These are phyloP conservation scores for Campoplex nolae DNA, from an alignment of 2,888 invertebrate genomes.

Conservation along the genomic window DNA sequence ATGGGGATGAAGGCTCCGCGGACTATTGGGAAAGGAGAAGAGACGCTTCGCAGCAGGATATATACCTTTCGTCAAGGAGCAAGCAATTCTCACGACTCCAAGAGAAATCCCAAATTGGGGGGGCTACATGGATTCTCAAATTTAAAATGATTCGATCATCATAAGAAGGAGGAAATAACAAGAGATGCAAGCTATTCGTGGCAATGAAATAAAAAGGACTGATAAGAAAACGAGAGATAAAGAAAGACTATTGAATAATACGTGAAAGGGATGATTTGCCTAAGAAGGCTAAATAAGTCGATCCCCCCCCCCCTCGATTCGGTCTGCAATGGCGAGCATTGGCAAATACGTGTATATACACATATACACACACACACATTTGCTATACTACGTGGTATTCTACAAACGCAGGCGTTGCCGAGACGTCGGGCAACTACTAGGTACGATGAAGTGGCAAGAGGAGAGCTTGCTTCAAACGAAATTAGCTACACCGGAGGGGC, in stretches of 20 bases:
- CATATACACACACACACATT: constrained; percentile 3
- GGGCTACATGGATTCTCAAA: background rate
- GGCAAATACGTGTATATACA: background rate
- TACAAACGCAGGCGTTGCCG: constrained; percentile 31
- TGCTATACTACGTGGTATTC: constrained; percentile 43
- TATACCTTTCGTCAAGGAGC: constrained; percentile 15
- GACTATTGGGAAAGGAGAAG: background rate
- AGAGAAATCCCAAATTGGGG: constrained; percentile 9
- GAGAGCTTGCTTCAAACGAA: constrained; percentile 52
- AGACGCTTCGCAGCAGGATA: background rate
- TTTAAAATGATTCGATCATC: constrained; percentile 49
- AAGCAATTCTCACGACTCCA: background rate
- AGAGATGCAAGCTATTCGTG: background rate
- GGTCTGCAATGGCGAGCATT: constrained; percentile 14
- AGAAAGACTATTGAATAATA: constrained; percentile 1
- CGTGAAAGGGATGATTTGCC: constrained; percentile 40
- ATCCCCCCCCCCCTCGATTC: background rate
- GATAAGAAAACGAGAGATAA: background rate
- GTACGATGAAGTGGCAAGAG: constrained; percentile 62
- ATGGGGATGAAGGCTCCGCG: background rate
- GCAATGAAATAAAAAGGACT: background rate
- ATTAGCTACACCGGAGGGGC: constrained; percentile 51
- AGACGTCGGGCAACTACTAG: constrained; percentile 39
- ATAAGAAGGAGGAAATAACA: constrained; percentile 10
- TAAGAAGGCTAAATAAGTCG: constrained; percentile 52